Percentiles rank a stretch among this genome's conserved stretches.
Conservation (phyloP, 2,888 invertebrate genomes). For the Lottia scabra region DNA sequence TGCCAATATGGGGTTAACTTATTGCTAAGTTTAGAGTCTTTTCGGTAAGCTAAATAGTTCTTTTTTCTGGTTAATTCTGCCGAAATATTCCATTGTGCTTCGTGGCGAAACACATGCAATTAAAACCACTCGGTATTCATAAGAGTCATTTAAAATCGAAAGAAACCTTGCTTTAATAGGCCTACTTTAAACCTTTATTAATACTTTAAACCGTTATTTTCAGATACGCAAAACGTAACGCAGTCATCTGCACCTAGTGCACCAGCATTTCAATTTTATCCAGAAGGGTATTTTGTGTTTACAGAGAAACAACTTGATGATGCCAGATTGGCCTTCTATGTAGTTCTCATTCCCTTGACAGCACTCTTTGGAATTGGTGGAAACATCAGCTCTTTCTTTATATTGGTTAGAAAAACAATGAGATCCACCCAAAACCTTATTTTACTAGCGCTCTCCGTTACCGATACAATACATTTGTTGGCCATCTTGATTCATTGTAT, state of each 20-base stretch:
- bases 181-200: too few species aligned
- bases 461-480: background rate
- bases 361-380: background rate
- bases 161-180: too few species aligned
- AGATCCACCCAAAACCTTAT: background rate
- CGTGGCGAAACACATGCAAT: too few species aligned
- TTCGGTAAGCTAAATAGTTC: too few species aligned
- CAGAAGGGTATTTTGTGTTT: background rate
- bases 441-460: background rate
- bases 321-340: background rate
- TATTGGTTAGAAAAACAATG: background rate
- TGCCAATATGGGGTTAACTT: too few species aligned
- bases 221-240: too few species aligned
- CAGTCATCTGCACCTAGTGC: background rate
- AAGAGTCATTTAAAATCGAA: too few species aligned
- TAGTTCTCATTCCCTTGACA: background rate
- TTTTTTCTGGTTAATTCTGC: too few species aligned
- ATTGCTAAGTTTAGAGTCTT: too few species aligned
- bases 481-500: background rate
- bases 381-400: background rate
- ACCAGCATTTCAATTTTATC: background rate
- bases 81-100: too few species aligned
- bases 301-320: background rate
- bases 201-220: too few species aligned
- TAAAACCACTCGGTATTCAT: too few species aligned